Percentiles rank a stretch among this genome's conserved stretches.
These are phyloP conservation scores for Galleria mellonella DNA, from an alignment of 1,140 invertebrate species.

Conservation along the genomic window DNA sequence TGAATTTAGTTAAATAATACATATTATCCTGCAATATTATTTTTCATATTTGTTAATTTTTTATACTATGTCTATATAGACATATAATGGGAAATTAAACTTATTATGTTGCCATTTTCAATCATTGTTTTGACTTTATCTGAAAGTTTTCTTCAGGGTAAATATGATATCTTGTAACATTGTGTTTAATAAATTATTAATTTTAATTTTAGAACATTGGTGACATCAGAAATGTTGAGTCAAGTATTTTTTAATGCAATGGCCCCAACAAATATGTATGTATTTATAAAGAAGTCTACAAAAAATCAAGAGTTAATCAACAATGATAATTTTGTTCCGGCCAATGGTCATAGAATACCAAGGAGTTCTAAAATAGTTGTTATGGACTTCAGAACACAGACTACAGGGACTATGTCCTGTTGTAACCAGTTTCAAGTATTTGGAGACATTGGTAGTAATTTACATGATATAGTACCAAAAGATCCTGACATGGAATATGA, in stretches of 20 bases:
- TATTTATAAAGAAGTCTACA: slow-evolving; percentile 41
- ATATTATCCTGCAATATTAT: no score
- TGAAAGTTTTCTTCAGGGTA: no score
- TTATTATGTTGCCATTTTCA: no score
- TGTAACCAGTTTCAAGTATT: slow-evolving; percentile 57
- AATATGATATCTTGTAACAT: no score
- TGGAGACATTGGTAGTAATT: slow-evolving; percentile 33
- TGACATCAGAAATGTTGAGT: slow-evolving; percentile 49
- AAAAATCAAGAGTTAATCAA: slow-evolving; percentile 31
- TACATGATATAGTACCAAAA: slow-evolving; percentile 25
- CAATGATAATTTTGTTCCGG: slow-evolving; percentile 37
- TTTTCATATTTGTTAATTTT: no score
- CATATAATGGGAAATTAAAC: no score
- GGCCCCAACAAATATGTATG: slow-evolving; percentile 53
- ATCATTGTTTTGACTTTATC: no score
- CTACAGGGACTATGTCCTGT: slow-evolving; percentile 32
- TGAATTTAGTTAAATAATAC: no score
- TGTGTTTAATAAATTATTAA: not conserved
- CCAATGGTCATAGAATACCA: slow-evolving; percentile 46
- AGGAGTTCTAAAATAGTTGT: slow-evolving; percentile 41
- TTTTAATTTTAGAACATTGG: slow-evolving; percentile 45
- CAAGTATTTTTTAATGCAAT: slow-evolving; percentile 43
- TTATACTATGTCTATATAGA: no score
- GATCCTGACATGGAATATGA: slow-evolving; percentile 12
- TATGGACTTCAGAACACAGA: slow-evolving; percentile 40